Evolutionary conservation across 2,797 vertebrate species (phyloP), one percentile per base, ranked within the genome.

Genomic region (Xenopus petersii): DNA sequence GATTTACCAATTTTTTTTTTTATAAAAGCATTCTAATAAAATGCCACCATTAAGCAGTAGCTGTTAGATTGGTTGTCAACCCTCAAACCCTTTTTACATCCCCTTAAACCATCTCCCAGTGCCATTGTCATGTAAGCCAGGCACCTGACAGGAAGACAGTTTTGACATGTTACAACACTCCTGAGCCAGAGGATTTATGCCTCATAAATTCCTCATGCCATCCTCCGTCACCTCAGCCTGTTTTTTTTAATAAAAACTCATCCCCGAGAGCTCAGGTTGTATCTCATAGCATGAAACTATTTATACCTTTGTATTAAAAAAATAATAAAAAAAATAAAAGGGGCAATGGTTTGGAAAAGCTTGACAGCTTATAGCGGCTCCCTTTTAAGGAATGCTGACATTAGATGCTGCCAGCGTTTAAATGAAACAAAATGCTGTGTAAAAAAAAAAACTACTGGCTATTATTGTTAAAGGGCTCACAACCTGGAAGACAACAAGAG

Each of bases 141-240:
- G 70, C 71, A 74, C 71, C 71, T 79, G 76, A 79, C 67, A 79
- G 76, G 63, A 74, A 79, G 76, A 79, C 76, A 79, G 76, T 59
- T 79, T 79, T 79, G 76, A 79, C 76, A 79, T 79, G 76, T 79
- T 79, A 79, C 76, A 79, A 79, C 76, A 73, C 76, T 79, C 76
- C 63, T 79, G 76, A 79, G 76, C 76, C 76, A 69, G 63, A 74
- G 76, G 76, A 79, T 79, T 79, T 74, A 79, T 74, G 71, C 76
- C 71, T 79, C 76, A 79, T 79, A 74, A 79, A 79, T 79, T 79
- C 71, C 71, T 70, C 71, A 70, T 79, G 76, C 76, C 71, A 79
- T 79, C 76, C 56, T 70, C 71, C 47, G 76, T 70, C 76, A 79
- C 76, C 76, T 79, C 55, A 46, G 67, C 71, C 71, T 61, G 62